Base-by-base conservation (phyloP, 2,888 invertebrate genomes). In the Dryocosmus kuriphilus region DNA sequence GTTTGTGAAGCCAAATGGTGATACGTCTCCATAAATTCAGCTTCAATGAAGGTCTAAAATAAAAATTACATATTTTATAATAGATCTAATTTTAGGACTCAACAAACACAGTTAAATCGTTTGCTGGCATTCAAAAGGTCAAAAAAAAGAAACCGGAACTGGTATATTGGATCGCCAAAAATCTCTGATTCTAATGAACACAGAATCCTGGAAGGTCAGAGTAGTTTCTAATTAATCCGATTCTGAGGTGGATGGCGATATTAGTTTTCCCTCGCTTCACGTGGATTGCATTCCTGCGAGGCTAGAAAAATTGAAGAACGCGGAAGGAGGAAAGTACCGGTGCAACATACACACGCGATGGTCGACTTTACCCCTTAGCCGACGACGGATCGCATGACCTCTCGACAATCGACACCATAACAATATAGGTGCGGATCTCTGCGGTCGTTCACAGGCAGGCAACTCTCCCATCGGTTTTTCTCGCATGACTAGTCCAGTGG, bases 271-370 rank as follows among this genome's bases (percentile, higher is more conserved):
- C 11, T 57, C 14, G 14, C 24, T 57, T 16, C 57, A 27, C 57
- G 24, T 24, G 11, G 14, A 57, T 27, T 57, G 24, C 24, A 57
- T 57, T 57, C 57, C 14, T 27, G 14, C 5, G 57, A 22, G 14
- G 22, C 24, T 24, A 27, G 57, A 57, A 57, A 57, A 57, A 57
- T 57, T 24, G 24, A 57, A 24, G 78, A 80, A 82, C 77, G 80
- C 78, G 80, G 81, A 81, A 82, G 82, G 79, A 76, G 38, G n/a
- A 63, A 63, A 63, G 63, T 63, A 63, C 35, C 24, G 35, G 24
- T 38, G 74, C 78, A 77, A 80, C 80, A 80, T 79, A 80, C 79
- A 78, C 79, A 80, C 78, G 80, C 79, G 82, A 82, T 80, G 82
- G 79, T 80, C 80, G 80, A 82, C 78, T 80, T 82, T 80, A 80